These are phyloP conservation scores for Scalopus aquaticus DNA, from an alignment of 2,113 vertebrate genomes.

Conservation along the genomic window DNA sequence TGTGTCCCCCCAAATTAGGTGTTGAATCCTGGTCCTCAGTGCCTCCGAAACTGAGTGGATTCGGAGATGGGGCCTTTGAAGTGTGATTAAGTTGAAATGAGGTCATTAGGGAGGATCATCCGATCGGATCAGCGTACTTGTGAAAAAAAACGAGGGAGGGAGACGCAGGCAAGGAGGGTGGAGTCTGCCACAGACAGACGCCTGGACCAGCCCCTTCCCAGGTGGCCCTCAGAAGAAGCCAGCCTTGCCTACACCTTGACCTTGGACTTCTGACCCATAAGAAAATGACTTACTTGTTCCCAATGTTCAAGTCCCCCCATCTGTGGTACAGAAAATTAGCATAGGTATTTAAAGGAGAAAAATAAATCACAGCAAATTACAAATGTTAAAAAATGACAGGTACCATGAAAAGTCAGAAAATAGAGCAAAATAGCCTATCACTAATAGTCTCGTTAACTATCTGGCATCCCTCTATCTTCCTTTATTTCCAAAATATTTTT, in stretches of 20 bases:
- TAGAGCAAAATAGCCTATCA: neutral
- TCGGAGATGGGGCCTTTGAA: neutral
- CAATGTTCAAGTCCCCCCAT: neutral
- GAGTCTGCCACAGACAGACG: no score
- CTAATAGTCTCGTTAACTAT: no score
- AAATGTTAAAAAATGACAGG: neutral
- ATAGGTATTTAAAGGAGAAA: neutral
- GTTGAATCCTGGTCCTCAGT: neutral
- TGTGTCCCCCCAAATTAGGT: neutral
- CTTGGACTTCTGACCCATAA: neutral
- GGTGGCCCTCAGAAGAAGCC: neutral
- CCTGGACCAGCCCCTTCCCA: neutral
- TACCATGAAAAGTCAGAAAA: neutral
- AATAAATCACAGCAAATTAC: neutral
- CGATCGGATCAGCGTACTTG: neutral
- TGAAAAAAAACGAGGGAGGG: neutral
- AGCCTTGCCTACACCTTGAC: neutral
- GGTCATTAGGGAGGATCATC: neutral
- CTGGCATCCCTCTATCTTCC: no score
- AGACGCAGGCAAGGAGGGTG: accelerated
- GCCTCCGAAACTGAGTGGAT: neutral
- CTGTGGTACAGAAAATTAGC: neutral
- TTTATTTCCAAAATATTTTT: neutral
- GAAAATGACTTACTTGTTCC: accelerated
- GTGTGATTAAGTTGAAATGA: neutral